Conservation (phyloP, 2,113 vertebrate genomes). For the Caretta caretta region DNA sequence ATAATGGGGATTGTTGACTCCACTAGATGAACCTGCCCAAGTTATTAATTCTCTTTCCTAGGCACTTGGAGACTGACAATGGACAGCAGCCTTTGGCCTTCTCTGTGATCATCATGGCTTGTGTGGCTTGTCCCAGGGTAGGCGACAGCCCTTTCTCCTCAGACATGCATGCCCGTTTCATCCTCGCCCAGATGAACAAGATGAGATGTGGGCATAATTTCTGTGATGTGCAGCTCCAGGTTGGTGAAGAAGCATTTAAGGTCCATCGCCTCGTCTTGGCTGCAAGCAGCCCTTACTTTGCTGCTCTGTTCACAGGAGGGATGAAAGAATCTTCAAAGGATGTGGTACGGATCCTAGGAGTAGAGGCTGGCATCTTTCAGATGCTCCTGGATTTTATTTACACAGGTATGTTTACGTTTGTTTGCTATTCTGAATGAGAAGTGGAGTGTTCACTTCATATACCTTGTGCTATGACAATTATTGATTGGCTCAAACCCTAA, state of each 20-base stretch:
- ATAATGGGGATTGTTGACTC: no score
- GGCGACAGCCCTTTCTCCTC: constrained; percentile 75
- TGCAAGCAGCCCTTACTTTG: constrained; percentile 95
- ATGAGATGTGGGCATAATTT: constrained; percentile 89
- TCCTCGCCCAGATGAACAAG: constrained; percentile 94
- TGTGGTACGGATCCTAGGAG: constrained; percentile 91
- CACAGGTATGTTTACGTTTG: constrained; percentile 81
- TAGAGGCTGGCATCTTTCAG: constrained; percentile 89
- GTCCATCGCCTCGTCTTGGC: constrained; percentile 94
- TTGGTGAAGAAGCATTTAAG: constrained; percentile 86
- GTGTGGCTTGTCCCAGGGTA: constrained; percentile 39
- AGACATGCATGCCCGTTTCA: constrained; percentile 89
- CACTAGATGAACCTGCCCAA: background rate
- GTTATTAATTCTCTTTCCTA: constrained; percentile 55
- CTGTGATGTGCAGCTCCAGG: constrained; percentile 92
- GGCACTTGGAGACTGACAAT: constrained; percentile 30
- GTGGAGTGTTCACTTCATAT: background rate
- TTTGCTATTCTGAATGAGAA: background rate
- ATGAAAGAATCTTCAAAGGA: constrained; percentile 93
- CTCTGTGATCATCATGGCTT: constrained; percentile 78
- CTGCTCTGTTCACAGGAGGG: constrained; percentile 92
- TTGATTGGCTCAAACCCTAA: background rate
- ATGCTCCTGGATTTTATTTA: constrained; percentile 95
- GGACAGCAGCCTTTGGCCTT: constrained; percentile 1
- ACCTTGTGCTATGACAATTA: background rate